Evolutionary conservation across 2,113 vertebrate genomes (phyloP), one percentile per base, ranked within the genome.

Genomic region (Ammodramus savannarum): DNA sequence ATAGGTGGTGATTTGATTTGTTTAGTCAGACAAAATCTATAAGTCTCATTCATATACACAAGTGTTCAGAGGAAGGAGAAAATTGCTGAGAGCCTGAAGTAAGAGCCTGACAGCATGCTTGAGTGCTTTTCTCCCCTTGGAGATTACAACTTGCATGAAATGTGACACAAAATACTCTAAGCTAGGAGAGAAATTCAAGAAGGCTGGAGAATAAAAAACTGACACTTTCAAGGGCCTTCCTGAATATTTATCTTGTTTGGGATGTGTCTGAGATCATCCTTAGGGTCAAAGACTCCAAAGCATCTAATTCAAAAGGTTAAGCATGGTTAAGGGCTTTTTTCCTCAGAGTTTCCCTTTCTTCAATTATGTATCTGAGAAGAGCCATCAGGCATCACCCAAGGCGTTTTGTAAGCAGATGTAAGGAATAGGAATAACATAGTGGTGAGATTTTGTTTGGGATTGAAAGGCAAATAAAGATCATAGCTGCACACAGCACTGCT

Each of bases 211-310:
- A 80, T 10, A 79, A 57, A 58, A 57, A 76, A 23, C 7, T 15
- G 73, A 27, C 23, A 52, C 27, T 76, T 94, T 77, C 67, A 89
- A 93, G 58, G 74, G 34, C 36, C 39, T 96, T 88, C 41, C 75
- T 94, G 51, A 94, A 81, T 82, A 83, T 94, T 95, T 89, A 75
- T 93, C 51, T 75, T 84, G 34, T 87, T 83, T 86, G 51, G 34
- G 39, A 76, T 72, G 26, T 44, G 26, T 59, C 54, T 79, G 74
- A 93, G 59, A 66, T 61, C 44, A 90, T 94, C 54, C 61, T 79
- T 71, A 46, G 51, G 67, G 93, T 93, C 84, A 91, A 92, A 90
- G 80, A 69, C 16, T 85, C 48, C 21, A 66, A 68, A 41, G 41
- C 10, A 63, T 62, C 48, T 87, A 85, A 79, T 82, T 93, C 69